These are phyloP conservation scores for Mesitornis unicolor DNA, from an alignment of 2,113 vertebrate genomes.

Conservation along the genomic window DNA sequence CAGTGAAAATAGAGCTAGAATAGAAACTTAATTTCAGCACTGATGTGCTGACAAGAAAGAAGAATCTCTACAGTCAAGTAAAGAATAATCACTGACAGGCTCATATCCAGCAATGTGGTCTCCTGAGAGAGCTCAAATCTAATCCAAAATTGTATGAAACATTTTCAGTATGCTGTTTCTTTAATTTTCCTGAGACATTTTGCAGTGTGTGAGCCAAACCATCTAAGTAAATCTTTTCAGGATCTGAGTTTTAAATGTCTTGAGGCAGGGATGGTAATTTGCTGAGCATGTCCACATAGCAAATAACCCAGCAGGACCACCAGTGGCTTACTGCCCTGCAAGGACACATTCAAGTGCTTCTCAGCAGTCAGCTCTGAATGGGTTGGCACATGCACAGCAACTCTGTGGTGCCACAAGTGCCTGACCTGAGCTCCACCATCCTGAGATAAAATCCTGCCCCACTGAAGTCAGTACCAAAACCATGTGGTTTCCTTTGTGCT, in stretches of 20 bases:
- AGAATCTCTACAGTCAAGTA: background rate
- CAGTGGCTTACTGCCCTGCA: rapidly evolving
- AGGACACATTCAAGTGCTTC: background rate
- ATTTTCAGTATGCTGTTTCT: background rate
- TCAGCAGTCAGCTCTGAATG: background rate
- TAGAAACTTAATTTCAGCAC: background rate
- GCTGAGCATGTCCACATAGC: background rate
- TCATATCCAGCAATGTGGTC: background rate
- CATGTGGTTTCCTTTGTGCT: background rate
- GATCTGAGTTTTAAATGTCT: background rate
- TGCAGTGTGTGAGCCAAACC: background rate
- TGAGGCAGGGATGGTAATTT: background rate
- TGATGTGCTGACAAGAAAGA: background rate
- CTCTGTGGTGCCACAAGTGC: background rate
- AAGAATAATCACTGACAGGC: background rate
- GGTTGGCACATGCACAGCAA: background rate
- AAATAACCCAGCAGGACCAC: background rate
- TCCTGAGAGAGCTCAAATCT: background rate
- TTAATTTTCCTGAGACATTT: background rate
- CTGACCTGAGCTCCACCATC: background rate
- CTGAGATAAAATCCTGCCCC: background rate
- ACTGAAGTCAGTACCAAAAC: background rate
- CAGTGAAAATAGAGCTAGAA: background rate
- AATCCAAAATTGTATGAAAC: background rate
- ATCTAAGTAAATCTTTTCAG: background rate